Percentiles rank a stretch among this genome's conserved stretches.
Conservation (phyloP, 2,888 invertebrate genomes). For the Sympetrum striolatum region DNA sequence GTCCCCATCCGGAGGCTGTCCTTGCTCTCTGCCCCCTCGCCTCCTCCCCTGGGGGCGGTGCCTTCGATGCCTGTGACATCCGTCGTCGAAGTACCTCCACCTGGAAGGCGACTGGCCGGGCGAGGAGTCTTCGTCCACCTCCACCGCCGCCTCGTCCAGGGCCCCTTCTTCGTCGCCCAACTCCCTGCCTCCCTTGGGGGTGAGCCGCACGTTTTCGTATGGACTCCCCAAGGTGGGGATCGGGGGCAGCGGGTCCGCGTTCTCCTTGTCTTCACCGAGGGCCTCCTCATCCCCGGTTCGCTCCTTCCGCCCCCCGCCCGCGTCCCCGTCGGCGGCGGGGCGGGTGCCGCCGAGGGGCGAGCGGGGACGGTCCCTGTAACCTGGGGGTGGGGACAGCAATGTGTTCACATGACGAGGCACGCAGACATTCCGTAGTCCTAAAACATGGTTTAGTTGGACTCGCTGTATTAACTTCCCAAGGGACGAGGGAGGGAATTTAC, state of each 20-base stretch:
- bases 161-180: background rate
- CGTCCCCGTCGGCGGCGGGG: slow-evolving; percentile 22
- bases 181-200: slow-evolving; percentile 52
- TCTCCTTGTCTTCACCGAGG: slow-evolving; percentile 45
- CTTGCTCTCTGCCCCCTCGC: slow-evolving; percentile 43
- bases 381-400: slow-evolving; percentile 44
- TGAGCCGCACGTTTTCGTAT: slow-evolving; percentile 68
- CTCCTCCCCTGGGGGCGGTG: slow-evolving; percentile 34
- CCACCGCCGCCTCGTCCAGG: background rate
- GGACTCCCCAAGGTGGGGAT: slow-evolving; percentile 71
- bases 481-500: background rate
- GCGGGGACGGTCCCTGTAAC: slow-evolving; percentile 37
- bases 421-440: slow-evolving; percentile 35
- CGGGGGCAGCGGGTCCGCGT: slow-evolving; percentile 64
- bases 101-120: slow-evolving; percentile 65
- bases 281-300: background rate
- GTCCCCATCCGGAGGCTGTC: slow-evolving; percentile 52
- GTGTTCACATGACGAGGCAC: slow-evolving; percentile 33
- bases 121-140: slow-evolving; percentile 57
- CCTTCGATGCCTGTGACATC: slow-evolving; percentile 55
- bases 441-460: slow-evolving; percentile 18
- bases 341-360: slow-evolving; percentile 11
- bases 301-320: background rate
- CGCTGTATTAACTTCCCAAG: background rate
- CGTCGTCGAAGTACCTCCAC: slow-evolving; percentile 64